Evolutionary conservation across 2,888 invertebrate species (phyloP).

Genomic region (Pyrrhia umbra): DNA sequence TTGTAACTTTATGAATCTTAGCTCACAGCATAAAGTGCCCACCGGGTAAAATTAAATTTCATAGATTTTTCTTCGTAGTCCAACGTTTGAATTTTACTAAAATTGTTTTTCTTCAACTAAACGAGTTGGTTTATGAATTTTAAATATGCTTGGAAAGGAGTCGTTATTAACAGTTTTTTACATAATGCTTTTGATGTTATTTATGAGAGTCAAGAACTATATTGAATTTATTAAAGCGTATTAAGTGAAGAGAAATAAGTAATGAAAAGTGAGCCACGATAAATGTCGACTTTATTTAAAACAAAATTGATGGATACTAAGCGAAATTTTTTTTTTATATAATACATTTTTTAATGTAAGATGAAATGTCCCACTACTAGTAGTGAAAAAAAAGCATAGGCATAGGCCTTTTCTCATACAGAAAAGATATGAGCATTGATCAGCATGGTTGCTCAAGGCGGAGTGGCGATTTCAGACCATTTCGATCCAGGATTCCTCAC

Average conservation of each 20-base stretch:
- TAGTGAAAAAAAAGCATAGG: no score
- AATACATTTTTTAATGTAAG: no score
- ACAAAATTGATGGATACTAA: no score
- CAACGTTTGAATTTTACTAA: constrained; percentile 29
- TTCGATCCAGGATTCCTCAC: no score
- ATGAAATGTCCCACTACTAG: no score
- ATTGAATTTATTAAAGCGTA: constrained; percentile 14
- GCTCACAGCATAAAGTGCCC: constrained; percentile 20
- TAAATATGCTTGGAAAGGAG: constrained; percentile 27
- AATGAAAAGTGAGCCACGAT: background rate
- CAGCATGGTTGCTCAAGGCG: no score
- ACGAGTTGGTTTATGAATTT: constrained; percentile 49
- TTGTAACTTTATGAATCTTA: constrained; percentile 58
- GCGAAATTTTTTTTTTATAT: no score
- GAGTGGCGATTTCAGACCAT: no score
- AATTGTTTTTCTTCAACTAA: constrained; percentile 32
- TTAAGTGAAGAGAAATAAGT: background rate
- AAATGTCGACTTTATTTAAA: background rate
- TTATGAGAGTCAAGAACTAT: constrained; percentile 5
- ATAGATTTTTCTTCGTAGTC: constrained; percentile 38
- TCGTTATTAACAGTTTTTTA: constrained; percentile 25
- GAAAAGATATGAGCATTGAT: no score
- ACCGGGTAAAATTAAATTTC: constrained; percentile 53
- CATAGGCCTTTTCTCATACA: no score
- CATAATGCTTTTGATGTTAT: constrained; percentile 20